Evolutionary conservation across 2,113 vertebrate species (phyloP).

Genomic region (Hydropotes inermis): DNA sequence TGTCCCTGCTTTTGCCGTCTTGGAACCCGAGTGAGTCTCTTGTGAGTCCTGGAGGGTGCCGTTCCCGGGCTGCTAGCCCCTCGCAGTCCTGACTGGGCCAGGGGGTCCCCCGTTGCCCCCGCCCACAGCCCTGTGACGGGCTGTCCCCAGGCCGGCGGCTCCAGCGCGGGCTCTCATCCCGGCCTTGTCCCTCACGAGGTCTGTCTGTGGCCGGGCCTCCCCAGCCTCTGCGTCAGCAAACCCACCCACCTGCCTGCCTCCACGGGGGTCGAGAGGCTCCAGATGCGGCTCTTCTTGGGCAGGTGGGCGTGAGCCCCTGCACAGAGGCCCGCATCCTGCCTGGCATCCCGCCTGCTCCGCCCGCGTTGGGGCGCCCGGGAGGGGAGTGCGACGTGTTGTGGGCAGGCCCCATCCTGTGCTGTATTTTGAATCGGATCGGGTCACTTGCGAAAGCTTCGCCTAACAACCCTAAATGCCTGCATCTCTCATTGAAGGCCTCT

Average conservation of each 20-base stretch:
- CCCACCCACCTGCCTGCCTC: not conserved
- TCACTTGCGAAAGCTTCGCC: not conserved
- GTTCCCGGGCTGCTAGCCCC: not conserved
- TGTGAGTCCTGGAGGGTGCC: not conserved
- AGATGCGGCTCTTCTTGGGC: not conserved
- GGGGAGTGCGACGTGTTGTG: not conserved
- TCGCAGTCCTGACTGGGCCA: not conserved
- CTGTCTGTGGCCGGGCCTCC: not conserved
- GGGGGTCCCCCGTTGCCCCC: not conserved
- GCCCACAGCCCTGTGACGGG: not conserved
- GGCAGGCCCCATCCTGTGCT: not conserved
- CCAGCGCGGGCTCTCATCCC: not conserved
- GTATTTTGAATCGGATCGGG: not conserved
- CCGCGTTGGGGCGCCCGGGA: not conserved
- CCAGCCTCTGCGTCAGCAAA: not conserved
- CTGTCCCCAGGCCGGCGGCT: rapidly evolving
- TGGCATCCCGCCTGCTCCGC: not conserved
- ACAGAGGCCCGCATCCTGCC: not conserved
- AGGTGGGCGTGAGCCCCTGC: not conserved
- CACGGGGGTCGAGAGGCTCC: not conserved
- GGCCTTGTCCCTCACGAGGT: not conserved
- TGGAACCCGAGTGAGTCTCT: not conserved
- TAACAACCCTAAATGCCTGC: not conserved
- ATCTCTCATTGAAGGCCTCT: not conserved
- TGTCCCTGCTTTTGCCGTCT: not conserved